Evolutionary conservation across 2,888 invertebrate genomes (phyloP), one percentile per base, ranked within the genome.

Genomic region (Clepsis dumicolana): DNA sequence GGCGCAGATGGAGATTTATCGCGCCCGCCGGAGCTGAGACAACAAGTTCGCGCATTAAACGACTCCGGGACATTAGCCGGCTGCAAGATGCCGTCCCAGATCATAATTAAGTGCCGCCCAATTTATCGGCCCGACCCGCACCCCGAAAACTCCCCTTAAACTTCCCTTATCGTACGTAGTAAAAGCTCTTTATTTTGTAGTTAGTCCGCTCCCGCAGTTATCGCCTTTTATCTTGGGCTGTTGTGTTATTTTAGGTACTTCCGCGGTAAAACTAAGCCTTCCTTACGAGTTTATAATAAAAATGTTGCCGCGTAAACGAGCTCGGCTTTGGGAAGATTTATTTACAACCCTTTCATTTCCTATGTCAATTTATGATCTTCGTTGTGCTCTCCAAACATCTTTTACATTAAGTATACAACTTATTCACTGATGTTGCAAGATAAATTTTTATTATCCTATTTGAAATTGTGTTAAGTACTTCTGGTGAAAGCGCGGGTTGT

Each of bases 41-140:
- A 89, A 90, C 90, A 93, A 93, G 93, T 93, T 93, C 90, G 91
- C 92, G 91, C 91, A 93, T 93, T 93, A 92, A 92, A 93, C 91
- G 91, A 93, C 83, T 92, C 90, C 88, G 91, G 90, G 87, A 91
- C 92, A 93, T 93, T 93, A 93, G 91, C 90, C 89, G 89, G 86
- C 85, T 92, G 93, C 93, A 93, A 93, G 92, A 93, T 93, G 93
- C 93, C 91, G 90, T 90, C 90, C 92, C 88, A 92, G 92, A 93
- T 93, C 93, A 92, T 93, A 93, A 93, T 93, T 93, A 93, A 93
- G 91, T 93, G 92, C 91, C 91, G 90, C 90, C 92, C 93, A 91
- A 93, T 93, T 93, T 93, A 93, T 93, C 90, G 93, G 93, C 82
- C 85, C 91, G 92, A 91, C 91, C 92, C 91, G 87, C 86, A 83